Conservation (phyloP, 2,888 invertebrate species). For the Lampropteryx suffumata region DNA sequence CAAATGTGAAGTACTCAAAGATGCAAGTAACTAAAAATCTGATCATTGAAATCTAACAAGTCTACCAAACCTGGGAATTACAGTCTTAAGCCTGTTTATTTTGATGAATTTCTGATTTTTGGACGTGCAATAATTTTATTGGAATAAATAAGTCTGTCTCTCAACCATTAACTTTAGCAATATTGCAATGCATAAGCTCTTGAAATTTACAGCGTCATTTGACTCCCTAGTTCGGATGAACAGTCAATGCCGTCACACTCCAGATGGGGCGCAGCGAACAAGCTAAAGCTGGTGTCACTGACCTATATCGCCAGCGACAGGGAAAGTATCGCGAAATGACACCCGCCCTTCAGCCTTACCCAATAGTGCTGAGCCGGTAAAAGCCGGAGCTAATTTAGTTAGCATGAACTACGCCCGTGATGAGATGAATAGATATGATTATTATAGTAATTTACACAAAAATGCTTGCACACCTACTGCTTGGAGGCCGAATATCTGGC, state of each 20-base stretch:
- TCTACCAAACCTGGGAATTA: too few relatives aligned
- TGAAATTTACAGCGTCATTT: background rate
- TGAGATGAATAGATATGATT: conserved; percentile 29
- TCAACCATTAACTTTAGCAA: too few relatives aligned
- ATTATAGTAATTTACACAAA: background rate
- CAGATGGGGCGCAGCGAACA: conserved; percentile 36
- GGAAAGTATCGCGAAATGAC: conserved; percentile 54
- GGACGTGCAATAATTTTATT: too few relatives aligned
- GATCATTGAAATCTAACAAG: too few relatives aligned
- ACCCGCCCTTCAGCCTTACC: conserved; percentile 49
- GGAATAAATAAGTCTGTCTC: too few relatives aligned
- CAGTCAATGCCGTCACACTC: conserved; percentile 38
- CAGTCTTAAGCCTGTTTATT: too few relatives aligned
- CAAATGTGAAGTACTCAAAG: too few relatives aligned
- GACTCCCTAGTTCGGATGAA: conserved; percentile 12
- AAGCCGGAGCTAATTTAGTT: conserved; percentile 50
- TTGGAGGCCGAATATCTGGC: too few relatives aligned
- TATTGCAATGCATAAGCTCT: background rate
- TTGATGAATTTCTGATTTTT: too few relatives aligned
- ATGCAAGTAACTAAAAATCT: too few relatives aligned
- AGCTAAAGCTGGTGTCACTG: conserved; percentile 47
- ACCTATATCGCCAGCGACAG: conserved; percentile 54
- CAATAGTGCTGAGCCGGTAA: conserved; percentile 48
- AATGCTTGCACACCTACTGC: too few relatives aligned
- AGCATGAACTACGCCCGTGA: conserved; percentile 40